Percentiles rank a stretch among this genome's conserved stretches.
Conservation (phyloP, 53 echinoderm and acorn worm species). For the Zoroaster sp. region DNA sequence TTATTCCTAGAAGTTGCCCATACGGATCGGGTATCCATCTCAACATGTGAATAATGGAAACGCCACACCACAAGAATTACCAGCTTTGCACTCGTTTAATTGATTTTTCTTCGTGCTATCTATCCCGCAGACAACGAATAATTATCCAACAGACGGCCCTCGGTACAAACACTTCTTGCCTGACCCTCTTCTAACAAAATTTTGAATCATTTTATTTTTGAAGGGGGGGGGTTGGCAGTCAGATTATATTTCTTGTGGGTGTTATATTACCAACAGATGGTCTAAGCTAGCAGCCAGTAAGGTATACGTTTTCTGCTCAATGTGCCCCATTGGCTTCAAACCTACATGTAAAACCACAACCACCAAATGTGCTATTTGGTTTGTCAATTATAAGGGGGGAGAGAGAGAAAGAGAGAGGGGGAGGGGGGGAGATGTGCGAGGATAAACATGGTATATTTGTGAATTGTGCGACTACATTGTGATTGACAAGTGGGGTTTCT, state of each 20-base stretch:
- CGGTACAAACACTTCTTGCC: background rate
- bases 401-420: background rate
- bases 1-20: background rate
- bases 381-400: background rate
- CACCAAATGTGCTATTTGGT: conserved; percentile 27
- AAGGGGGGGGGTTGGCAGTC: conserved; percentile 3
- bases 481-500: conserved; percentile 36
- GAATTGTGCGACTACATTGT: background rate
- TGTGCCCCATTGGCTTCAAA: background rate
- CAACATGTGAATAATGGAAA: background rate
- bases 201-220: conserved; percentile 33
- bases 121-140: conserved; percentile 14
- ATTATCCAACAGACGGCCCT: conserved; percentile 28
- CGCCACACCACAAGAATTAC: background rate
- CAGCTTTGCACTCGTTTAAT: background rate
- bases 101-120: conserved; percentile 1
- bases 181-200: background rate
- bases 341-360: conserved; percentile 33
- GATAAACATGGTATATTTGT: background rate
- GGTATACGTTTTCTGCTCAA: conserved; percentile 18
- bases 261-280: conserved; percentile 56
- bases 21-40: background rate
- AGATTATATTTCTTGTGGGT: conserved; percentile 55
- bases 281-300: conserved; percentile 4
- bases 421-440: background rate